Evolutionary conservation across 2,888 invertebrate species (phyloP), one percentile per base, ranked within the genome.

Genomic region (Hydropsyche betteni): DNA sequence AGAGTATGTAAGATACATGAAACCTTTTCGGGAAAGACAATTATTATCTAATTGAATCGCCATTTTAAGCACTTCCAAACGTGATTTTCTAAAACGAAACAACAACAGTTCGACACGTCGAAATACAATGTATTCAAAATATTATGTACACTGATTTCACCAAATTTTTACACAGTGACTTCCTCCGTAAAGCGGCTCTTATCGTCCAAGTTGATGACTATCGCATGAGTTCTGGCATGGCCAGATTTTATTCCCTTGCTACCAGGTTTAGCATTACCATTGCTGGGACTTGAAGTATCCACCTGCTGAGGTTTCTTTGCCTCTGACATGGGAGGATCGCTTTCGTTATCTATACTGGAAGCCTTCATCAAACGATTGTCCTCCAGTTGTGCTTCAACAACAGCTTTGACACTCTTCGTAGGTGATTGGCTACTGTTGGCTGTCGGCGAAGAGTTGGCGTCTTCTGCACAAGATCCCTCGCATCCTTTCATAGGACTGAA

Each of bases 161-260:
- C 1, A 1, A 24, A 24, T 24, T 24, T 69, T 83, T 88, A 93
- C 81, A 94, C 94, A 70, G 93, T 93, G 79, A 94, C 93, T 84
- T 94, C 94, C 84, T 94, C 93, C 64, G 93, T 93, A 84, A 93
- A 93, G 81, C 93, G 88, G 83, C 91, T 93, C 82, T 93, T 93
- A 84, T 93, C 93, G 82, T 93, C 93, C 81, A 93, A 85, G 84
- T 93, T 93, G 80, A 94, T 92, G 80, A 93, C 91, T 81, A 93
- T 92, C n/a, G 92, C 91, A 81, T 92, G 92, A 78, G 92, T 92
- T 81, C 90, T 87, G 12, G 92, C 91, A 81, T 92, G 92, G 0
- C 92, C 92, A 7, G 92, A 91, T 71, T 79, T 79, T 50, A 79
- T 79, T 16, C 74, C 77, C n/a, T 74, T 77, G 44, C 71, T 68